phyloP scores from a whole-genome alignment of 1,140 invertebrate species.

The Habropoda laboriosa region DNA sequence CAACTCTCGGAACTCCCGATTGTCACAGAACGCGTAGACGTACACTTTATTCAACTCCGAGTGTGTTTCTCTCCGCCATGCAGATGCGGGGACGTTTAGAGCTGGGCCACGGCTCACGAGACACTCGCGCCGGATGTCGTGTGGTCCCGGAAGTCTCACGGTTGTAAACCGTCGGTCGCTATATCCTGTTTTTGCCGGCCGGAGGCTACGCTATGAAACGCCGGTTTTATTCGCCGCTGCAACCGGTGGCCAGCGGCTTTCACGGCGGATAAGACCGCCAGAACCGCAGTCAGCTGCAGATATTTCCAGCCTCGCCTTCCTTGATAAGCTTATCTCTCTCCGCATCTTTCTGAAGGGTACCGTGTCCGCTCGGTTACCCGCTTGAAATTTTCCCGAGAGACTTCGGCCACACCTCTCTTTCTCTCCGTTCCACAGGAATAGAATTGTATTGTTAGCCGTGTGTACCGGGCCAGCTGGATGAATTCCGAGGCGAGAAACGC shows the following conservation, averaged over 20 bases:
- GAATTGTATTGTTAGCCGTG: not conserved
- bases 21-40: too few species aligned
- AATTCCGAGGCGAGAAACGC: not conserved
- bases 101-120: not conserved
- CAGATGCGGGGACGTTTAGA: not conserved
- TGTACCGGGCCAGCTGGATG: not conserved
- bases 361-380: not conserved
- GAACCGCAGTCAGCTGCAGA: constrained; percentile 6
- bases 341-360: not conserved
- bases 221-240: constrained; percentile 18
- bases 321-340: constrained; percentile 19
- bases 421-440: too few species aligned
- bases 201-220: not conserved
- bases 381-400: not conserved
- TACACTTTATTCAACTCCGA: not conserved
- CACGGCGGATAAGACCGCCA: not conserved
- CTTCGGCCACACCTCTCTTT: not conserved
- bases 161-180: constrained; percentile 1
- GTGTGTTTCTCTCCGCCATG: not conserved
- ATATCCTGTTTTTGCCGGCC: not conserved
- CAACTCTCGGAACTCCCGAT: not conserved
- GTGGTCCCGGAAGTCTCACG: not conserved
- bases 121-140: not conserved
- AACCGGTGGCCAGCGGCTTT: constrained; percentile 12
- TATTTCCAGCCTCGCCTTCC: not conserved